These are phyloP conservation scores for Bombyx huttoni DNA, from an alignment of 2,888 invertebrate species.

Conservation along the genomic window DNA sequence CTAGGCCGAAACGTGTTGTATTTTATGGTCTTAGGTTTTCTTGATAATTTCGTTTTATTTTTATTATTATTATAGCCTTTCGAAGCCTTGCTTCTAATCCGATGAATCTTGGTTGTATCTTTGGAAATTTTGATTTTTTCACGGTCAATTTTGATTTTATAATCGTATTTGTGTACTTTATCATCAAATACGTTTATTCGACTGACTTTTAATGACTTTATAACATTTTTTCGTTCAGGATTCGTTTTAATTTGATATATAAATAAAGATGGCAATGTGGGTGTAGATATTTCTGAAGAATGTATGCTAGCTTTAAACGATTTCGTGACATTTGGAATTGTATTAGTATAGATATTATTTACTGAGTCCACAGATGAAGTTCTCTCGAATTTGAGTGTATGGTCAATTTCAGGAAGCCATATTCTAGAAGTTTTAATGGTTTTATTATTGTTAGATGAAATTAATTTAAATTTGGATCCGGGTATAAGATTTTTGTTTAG, in stretches of 20 bases:
- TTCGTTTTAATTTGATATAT: neutral
- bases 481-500: no score
- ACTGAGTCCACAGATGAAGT: no score
- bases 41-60: neutral
- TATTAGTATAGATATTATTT: neutral
- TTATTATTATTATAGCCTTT: neutral
- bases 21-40: slow-evolving; percentile 13
- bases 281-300: neutral
- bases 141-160: neutral
- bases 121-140: neutral
- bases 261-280: neutral
- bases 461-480: no score
- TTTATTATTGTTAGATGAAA: no score
- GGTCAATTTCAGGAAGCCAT: no score
- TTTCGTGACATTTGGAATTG: neutral
- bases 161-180: neutral
- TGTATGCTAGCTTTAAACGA: neutral
- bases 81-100: neutral
- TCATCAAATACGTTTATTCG: neutral
- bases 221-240: neutral
- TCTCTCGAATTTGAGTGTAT: no score
- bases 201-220: neutral
- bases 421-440: no score
- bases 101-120: neutral
- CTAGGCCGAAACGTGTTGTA: slow-evolving; percentile 40